These are phyloP conservation scores for Lamprologus sp. DNA, from an alignment of 2,113 vertebrate species.

Conservation along the genomic window DNA sequence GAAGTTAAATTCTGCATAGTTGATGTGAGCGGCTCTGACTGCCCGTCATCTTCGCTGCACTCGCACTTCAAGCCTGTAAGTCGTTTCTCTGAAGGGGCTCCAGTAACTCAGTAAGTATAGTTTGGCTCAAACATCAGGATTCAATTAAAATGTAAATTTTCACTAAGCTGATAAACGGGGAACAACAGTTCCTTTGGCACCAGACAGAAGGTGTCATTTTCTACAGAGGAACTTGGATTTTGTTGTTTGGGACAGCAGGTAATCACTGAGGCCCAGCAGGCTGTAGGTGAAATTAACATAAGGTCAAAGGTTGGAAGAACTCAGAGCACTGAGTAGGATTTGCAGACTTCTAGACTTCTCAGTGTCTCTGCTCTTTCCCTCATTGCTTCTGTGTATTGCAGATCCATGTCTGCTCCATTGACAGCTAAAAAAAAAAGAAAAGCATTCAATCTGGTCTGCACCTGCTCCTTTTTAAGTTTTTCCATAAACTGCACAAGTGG, in stretches of 20 bases:
- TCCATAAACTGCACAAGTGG: not conserved
- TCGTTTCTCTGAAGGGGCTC: conserved; percentile 34
- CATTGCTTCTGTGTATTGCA: not conserved
- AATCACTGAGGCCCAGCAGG: conserved; percentile 1
- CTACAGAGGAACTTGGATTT: not conserved
- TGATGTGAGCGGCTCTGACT: conserved; percentile 50
- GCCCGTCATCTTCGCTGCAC: conserved; percentile 53
- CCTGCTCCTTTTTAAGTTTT: conserved; percentile 21
- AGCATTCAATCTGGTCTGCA: conserved; percentile 15
- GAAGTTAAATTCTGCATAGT: conserved; percentile 27
- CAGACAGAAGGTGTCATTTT: conserved; percentile 20
- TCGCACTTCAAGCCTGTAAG: conserved; percentile 40
- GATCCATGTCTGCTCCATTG: conserved; percentile 11
- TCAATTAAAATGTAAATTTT: conserved; percentile 70
- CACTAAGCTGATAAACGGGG: conserved; percentile 46
- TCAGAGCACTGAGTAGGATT: not conserved
- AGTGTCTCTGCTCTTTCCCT: not conserved
- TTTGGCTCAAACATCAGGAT: conserved; percentile 39
- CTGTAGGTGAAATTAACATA: conserved; percentile 4
- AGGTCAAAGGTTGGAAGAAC: conserved; percentile 3
- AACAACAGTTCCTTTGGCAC: conserved; percentile 18
- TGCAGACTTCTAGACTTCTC: not conserved
- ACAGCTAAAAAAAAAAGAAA: not conserved
- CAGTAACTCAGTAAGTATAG: conserved; percentile 40
- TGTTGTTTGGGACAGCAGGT: conserved; percentile 6